A percentile compares a stretch with the other conserved stretches of the same genome.
These are phyloP conservation scores for Hipposideros larvatus DNA, from an alignment of 2,797 vertebrate species.

Conservation along the genomic window DNA sequence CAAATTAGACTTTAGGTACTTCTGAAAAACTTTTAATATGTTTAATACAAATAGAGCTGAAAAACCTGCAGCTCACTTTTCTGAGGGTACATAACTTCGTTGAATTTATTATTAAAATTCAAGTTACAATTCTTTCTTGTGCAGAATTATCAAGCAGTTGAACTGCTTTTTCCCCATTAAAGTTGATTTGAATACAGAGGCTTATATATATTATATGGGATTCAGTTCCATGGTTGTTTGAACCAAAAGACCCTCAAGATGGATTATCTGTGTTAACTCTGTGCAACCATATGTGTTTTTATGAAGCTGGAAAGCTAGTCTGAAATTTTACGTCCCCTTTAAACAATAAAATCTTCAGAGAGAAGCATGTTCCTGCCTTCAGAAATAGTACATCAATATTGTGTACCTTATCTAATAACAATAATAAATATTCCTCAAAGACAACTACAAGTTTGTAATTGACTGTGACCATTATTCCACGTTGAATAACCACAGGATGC, in stretches of 20 bases:
- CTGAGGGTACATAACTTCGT: not conserved
- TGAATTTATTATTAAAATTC: constrained; percentile 39
- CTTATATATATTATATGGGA: constrained; percentile 30
- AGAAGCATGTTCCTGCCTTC: constrained; percentile 6
- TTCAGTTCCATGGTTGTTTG: constrained; percentile 50
- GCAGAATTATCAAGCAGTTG: constrained; percentile 54
- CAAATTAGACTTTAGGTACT: constrained; percentile 44
- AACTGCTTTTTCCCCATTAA: not conserved
- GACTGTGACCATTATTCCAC: constrained; percentile 64
- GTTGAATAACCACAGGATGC: constrained; percentile 51
- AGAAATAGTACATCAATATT: constrained; percentile 54
- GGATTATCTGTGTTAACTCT: constrained; percentile 64
- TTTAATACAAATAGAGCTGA: not conserved
- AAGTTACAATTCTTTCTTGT: constrained; percentile 54
- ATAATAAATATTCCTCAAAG: constrained; percentile 71
- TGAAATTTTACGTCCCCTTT: constrained; percentile 58
- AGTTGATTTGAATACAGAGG: constrained; percentile 65
- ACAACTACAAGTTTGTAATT: constrained; percentile 52
- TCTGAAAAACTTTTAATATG: not conserved
- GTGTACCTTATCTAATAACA: constrained; percentile 45
- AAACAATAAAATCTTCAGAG: constrained; percentile 71
- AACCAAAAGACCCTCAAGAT: constrained; percentile 66
- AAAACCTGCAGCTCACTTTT: constrained; percentile 10
- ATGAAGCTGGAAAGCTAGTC: constrained; percentile 76
- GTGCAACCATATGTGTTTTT: constrained; percentile 62